These are phyloP conservation scores for Dallia pectoralis DNA, from an alignment of 2,797 vertebrate genomes.

Conservation along the genomic window DNA sequence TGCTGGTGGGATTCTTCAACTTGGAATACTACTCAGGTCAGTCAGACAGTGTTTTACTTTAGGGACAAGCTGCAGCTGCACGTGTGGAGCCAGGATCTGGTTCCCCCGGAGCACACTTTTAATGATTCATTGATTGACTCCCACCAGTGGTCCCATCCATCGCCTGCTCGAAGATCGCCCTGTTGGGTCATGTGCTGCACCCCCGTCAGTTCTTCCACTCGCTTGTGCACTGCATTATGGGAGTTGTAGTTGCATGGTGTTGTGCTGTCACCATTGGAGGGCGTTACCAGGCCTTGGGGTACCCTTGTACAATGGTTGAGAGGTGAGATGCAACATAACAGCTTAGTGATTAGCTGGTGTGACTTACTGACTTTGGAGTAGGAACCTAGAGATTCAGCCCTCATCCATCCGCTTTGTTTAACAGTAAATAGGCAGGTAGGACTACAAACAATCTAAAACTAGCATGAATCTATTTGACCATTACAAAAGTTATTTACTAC, in stretches of 20 bases:
- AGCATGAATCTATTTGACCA: too few relatives aligned
- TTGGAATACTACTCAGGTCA: slow-evolving; percentile 89
- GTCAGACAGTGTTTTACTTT: slow-evolving; percentile 22
- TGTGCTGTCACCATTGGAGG: slow-evolving; percentile 81
- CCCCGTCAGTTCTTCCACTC: slow-evolving; percentile 87
- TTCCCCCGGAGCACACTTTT: background rate
- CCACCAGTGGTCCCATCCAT: slow-evolving; percentile 86
- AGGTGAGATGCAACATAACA: background rate
- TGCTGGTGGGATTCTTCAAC: slow-evolving; percentile 85
- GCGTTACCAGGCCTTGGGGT: slow-evolving; percentile 78
- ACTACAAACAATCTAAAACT: too few relatives aligned
- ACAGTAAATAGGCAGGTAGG: background rate
- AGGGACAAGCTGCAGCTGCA: too few relatives aligned
- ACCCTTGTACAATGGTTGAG: slow-evolving; percentile 61
- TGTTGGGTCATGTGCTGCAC: slow-evolving; percentile 87
- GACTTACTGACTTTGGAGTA: too few relatives aligned
- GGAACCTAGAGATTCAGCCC: too few relatives aligned
- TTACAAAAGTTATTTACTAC: background rate
- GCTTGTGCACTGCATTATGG: slow-evolving; percentile 81
- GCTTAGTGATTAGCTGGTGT: background rate
- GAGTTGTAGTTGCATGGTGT: slow-evolving; percentile 88
- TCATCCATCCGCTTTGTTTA: too few relatives aligned
- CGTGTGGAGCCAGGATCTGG: background rate
- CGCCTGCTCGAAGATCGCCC: slow-evolving; percentile 87
- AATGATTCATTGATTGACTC: slow-evolving; percentile 6